Conservation (phyloP, 2,113 vertebrate species). For the Climacteris rufus region DNA sequence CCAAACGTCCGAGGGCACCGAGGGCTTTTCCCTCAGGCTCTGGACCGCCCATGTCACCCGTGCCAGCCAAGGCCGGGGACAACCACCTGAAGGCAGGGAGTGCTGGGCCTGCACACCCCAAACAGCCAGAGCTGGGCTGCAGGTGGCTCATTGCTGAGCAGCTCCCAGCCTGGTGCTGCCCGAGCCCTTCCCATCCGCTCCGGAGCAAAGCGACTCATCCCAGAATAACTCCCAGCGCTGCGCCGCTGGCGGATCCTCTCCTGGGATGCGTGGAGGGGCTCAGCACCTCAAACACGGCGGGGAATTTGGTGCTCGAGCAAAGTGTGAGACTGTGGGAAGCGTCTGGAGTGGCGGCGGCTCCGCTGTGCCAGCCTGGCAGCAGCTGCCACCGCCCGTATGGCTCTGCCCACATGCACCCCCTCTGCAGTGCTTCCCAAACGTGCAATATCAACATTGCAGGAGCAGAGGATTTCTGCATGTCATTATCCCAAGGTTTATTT, state of each 20-base stretch:
- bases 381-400: conserved; percentile 53
- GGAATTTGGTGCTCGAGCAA: neutral
- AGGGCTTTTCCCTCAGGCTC: neutral
- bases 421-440: conserved; percentile 9
- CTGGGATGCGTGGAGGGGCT: neutral
- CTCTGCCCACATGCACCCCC: conserved; percentile 55
- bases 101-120: neutral
- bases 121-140: fast-evolving
- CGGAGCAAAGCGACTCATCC: fast-evolving
- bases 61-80: neutral
- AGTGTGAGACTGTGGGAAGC: conserved; percentile 58
- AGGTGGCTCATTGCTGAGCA: neutral
- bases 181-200: neutral
- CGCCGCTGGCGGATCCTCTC: neutral
- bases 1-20: fast-evolving
- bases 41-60: too few relatives aligned
- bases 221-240: neutral
- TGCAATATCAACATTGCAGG: conserved; percentile 57
- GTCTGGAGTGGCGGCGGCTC: neutral
- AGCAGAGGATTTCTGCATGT: conserved; percentile 47
- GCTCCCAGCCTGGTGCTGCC: neutral
- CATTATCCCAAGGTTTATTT: conserved; percentile 43
- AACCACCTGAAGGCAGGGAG: neutral
- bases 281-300: neutral
- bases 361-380: conserved; percentile 49